These are phyloP conservation scores for Liparis tanakae DNA, from an alignment of 2,797 vertebrate genomes.

Conservation along the genomic window DNA sequence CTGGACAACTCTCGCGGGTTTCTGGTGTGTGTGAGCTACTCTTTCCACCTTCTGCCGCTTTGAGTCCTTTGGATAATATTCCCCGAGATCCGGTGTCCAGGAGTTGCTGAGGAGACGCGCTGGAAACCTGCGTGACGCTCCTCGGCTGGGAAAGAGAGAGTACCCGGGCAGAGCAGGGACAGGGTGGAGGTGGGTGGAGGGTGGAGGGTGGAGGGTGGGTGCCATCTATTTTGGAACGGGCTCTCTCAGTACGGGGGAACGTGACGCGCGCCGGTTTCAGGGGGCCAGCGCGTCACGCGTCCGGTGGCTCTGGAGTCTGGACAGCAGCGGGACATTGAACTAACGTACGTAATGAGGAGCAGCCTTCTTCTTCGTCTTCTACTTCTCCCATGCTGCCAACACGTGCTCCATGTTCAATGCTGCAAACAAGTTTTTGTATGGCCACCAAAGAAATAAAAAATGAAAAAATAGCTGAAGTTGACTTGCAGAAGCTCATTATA, in stretches of 20 bases:
- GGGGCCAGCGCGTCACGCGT: constrained; percentile 36
- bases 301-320: not conserved
- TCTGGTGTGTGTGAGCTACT: constrained; percentile 1
- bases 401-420: not conserved
- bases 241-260: constrained; percentile 66
- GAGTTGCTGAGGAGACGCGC: constrained; percentile 58
- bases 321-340: not conserved
- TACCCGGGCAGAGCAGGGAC: constrained; percentile 35
- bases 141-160: constrained; percentile 62
- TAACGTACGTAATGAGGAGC: not conserved
- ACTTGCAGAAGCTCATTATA: not conserved
- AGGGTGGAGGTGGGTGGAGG: constrained; percentile 31
- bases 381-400: not conserved
- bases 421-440: not conserved
- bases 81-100: constrained; percentile 50
- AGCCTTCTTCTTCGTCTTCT: too few species aligned
- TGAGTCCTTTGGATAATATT: constrained; percentile 39
- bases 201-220: constrained; percentile 11
- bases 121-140: constrained; percentile 67
- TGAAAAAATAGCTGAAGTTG: not conserved
- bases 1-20: constrained; percentile 42
- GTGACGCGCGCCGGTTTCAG: constrained; percentile 57
- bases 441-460: too few species aligned
- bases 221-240: constrained; percentile 81
- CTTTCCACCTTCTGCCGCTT: not conserved